Evolutionary conservation across 2,113 vertebrate species (phyloP).

Genomic region (Brevimyrus niger): DNA sequence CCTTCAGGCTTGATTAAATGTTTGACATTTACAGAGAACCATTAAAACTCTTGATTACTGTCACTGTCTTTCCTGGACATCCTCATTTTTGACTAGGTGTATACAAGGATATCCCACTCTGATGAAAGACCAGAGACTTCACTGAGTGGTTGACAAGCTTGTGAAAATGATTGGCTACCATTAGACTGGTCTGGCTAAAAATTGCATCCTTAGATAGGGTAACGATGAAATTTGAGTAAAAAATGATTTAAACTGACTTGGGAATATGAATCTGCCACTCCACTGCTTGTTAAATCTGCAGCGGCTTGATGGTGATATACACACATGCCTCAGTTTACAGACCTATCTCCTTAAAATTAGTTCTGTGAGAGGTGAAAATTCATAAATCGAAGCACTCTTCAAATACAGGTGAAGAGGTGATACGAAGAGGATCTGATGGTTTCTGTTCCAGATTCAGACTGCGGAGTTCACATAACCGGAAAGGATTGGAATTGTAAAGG

Average conservation of each 20-base stretch:
- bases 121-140: background rate
- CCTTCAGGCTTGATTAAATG: constrained; percentile 9
- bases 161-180: background rate
- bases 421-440: background rate
- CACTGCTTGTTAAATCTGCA: background rate
- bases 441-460: background rate
- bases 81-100: background rate
- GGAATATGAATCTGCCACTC: background rate
- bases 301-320: background rate
- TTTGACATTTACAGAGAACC: constrained; percentile 4
- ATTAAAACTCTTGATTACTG: constrained; percentile 6
- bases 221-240: background rate
- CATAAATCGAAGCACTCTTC: background rate
- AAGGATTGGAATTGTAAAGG: background rate
- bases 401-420: background rate
- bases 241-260: background rate
- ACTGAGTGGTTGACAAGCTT: background rate
- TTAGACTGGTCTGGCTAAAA: background rate
- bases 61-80: background rate
- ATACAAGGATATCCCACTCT: background rate
- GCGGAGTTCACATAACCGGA: background rate
- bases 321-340: background rate
- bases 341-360: background rate
- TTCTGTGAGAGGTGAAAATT: background rate
- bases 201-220: background rate